A percentile compares a stretch with the other conserved stretches of the same genome.
These are phyloP conservation scores for Brachyalestes nurse DNA, from an alignment of 2,797 vertebrate genomes.

Conservation along the genomic window DNA sequence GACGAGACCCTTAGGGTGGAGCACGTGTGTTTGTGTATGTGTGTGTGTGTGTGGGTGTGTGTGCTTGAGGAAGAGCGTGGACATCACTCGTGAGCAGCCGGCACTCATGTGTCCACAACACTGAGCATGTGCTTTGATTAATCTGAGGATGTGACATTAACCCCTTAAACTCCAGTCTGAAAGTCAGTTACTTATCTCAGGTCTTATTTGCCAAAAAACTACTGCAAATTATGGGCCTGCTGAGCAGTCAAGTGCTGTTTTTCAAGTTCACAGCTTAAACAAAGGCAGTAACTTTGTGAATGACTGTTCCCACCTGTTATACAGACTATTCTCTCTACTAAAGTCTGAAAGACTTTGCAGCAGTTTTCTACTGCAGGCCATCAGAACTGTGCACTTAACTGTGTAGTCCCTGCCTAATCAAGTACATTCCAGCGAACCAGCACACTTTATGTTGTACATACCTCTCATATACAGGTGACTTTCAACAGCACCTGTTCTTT, in stretches of 20 bases:
- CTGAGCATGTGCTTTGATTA: conserved; percentile 21
- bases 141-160: not conserved
- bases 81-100: conserved; percentile 7
- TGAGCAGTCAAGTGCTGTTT: not conserved
- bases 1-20: conserved; percentile 78
- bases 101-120: not conserved
- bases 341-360: too few species aligned
- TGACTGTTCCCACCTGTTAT: too few species aligned
- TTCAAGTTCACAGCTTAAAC: too few species aligned
- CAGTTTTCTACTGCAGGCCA: too few species aligned
- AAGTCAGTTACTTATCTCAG: not conserved
- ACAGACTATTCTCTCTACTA: too few species aligned
- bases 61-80: not conserved
- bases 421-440: too few species aligned
- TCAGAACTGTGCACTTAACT: too few species aligned
- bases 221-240: not conserved
- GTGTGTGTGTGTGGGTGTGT: conserved; percentile 7
- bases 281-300: too few species aligned
- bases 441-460: too few species aligned
- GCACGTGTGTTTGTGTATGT: conserved; percentile 39
- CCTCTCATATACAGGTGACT: too few species aligned
- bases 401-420: too few species aligned
- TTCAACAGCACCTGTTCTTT: too few species aligned
- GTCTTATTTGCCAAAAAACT: not conserved
- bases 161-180: not conserved